Percentiles rank a stretch among this genome's conserved stretches.
Conservation (phyloP, 2,113 vertebrate genomes). For the Holacanthus passer region DNA sequence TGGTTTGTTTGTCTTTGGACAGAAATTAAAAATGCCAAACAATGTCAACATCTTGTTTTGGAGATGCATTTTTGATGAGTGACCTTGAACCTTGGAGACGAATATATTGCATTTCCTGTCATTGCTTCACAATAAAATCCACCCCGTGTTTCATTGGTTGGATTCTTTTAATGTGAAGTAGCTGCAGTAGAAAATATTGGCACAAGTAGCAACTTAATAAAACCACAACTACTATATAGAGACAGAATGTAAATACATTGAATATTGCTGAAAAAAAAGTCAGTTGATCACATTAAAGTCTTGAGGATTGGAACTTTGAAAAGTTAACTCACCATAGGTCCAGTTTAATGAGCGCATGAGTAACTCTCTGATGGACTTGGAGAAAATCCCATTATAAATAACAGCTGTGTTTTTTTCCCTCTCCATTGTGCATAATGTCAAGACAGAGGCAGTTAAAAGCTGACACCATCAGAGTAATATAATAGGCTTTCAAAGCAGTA, state of each 20-base stretch:
- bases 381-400: constrained; percentile 24
- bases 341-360: neutral
- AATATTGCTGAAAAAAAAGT: too few species aligned
- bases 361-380: neutral
- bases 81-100: too few species aligned
- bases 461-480: constrained; percentile 30
- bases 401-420: neutral
- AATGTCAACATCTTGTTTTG: neutral
- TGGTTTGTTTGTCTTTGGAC: neutral
- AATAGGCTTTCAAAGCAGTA: constrained; percentile 33
- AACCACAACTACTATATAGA: too few species aligned
- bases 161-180: too few species aligned
- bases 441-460: constrained; percentile 22
- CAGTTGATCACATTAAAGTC: too few species aligned
- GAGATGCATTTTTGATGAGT: neutral
- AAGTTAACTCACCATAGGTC: neutral
- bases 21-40: neutral
- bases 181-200: too few species aligned
- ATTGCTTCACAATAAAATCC: too few species aligned
- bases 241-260: too few species aligned
- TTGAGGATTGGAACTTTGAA: neutral
- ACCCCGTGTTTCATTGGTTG: too few species aligned
- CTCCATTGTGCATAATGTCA: constrained; percentile 18
- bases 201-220: too few species aligned
- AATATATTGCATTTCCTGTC: too few species aligned